Base-by-base conservation (phyloP, 2,888 invertebrate genomes). In the Xanthia icteritia region DNA sequence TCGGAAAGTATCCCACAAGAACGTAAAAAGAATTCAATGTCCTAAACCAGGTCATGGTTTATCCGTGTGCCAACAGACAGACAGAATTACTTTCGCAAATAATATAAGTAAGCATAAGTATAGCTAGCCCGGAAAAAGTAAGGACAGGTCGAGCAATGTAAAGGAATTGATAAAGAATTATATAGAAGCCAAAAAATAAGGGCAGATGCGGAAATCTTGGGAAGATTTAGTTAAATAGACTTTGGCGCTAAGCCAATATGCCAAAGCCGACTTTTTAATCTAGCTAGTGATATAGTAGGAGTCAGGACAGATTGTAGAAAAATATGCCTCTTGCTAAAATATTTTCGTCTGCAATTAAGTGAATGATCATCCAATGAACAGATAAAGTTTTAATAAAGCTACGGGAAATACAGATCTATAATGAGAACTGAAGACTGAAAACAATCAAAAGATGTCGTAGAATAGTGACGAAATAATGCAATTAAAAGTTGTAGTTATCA, bases 241-340 rank as follows among this genome's bases (percentile, higher is more conserved):
- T 65, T 71, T 75, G 84, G 84, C 69, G 0, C 4, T 0, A 48
- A n/a, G 72, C 86, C 74, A 86, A 66, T 42, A 51, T 39, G 13
- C 65, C 27, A 63, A 66, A 74, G 31, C 15, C 15, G 17, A 56
- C 11, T 23, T 61, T 66, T 56, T 73, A 73, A 73, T 77, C 42
- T 71, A 54, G 56, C 45, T 42, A 61, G 78, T 58, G 39, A 77
- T 71, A 71, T 6, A 42, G 6, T 9, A n/a, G 64, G n/a, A n/a
- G 9, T 23, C 51, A 51, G 8, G 20, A 77, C 58, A 63, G n/a
- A 73, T 63, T 39, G 45, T 9, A 71, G 36, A 73, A 68, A 74
- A 63, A 77, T 67, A 56, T 67, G 23, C 36, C 4, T 0, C 23
- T 0, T 42, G 4, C n/a, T 54, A 27, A 83, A 64, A 13, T n/a